Base-by-base conservation (phyloP, 2,797 vertebrate genomes). In the Melanogrammus aeglefinus region DNA sequence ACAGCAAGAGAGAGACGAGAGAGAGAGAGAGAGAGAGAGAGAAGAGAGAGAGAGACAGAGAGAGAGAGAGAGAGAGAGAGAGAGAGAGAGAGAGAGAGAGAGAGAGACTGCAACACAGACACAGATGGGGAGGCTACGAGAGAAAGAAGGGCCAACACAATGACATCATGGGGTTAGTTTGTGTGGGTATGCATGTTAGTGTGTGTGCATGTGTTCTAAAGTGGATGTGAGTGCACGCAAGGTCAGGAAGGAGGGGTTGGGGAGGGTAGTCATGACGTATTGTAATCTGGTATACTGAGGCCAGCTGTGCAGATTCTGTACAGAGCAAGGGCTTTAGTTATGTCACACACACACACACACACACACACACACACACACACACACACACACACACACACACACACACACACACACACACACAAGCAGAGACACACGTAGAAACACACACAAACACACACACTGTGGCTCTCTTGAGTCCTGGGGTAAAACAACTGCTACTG, bases 241-340 rank as follows among this genome's bases (percentile, higher is more conserved):
- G 79, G 79, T 63, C 78, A 76, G 24, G 78, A 80, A 83, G 86
- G 84, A 14, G 24, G 77, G 86, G 83, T 78, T 66, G 14, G 83
- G 81, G 88, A 84, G 88, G 79, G 47, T 81, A 81, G 84, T 33
- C 14, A 81, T 93, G 92, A 94, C 88, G 90, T 93, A 90, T 89
- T 91, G 86, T 94, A 94, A 95, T 94, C 94, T 94, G 91, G 89
- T 92, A 91, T 94, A 93, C 92, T 90, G 84, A 92, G 93, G 80
- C 91, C 93, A 94, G 92, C 93, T 94, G 93, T 92, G 91, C 91
- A 88, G 87, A 93, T 92, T 91, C 89, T 89, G 89, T 86, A 82
- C 88, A 91, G 82, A 78, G 90, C 78, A 31, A 82, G 84, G 86
- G 91, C 86, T 93, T 94, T 91, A 84, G 88, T 94, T 94, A 93